phyloP scores from a whole-genome alignment of 1,140 invertebrate species.

The Drosophila parvula region DNA sequence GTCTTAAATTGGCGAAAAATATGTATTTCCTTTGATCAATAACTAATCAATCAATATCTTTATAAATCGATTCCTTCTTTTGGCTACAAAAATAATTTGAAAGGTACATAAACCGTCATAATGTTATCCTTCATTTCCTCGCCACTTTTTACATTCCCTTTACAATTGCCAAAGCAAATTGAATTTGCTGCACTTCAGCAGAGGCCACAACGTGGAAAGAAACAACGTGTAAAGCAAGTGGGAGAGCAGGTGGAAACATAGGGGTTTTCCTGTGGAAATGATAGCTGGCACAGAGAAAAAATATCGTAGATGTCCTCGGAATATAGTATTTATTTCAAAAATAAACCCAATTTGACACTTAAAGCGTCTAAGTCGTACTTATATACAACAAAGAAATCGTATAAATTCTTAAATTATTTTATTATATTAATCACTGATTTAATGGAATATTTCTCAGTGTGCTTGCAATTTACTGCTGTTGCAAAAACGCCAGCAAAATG shows the following conservation, averaged over 20 bases:
- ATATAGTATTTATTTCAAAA: no score
- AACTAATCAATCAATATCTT: background rate
- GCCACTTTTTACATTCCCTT: conserved; percentile 20
- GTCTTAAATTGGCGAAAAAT: background rate
- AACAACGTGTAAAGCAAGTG: conserved; percentile 30
- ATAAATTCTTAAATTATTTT: no score
- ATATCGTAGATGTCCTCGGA: no score
- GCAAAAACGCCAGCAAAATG: conserved; percentile 11
- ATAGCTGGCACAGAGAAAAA: background rate
- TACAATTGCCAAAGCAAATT: conserved; percentile 51
- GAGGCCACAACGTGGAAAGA: conserved; percentile 20
- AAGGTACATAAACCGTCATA: conserved; percentile 19
- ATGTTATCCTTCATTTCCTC: conserved; percentile 26
- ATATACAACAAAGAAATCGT: no score
- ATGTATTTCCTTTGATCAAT: conserved; percentile 1
- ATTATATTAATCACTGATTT: background rate
- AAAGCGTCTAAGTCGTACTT: no score
- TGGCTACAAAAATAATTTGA: conserved; percentile 1
- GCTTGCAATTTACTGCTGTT: conserved; percentile 31
- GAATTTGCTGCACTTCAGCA: conserved; percentile 55
- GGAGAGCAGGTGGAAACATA: conserved; percentile 8
- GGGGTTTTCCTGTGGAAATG: background rate
- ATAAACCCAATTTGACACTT: no score
- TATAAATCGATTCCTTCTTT: conserved; percentile 6
- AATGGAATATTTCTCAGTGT: background rate